Evolutionary conservation across 1,140 invertebrate genomes (phyloP).

Genomic region (Bradysia coprophila): DNA sequence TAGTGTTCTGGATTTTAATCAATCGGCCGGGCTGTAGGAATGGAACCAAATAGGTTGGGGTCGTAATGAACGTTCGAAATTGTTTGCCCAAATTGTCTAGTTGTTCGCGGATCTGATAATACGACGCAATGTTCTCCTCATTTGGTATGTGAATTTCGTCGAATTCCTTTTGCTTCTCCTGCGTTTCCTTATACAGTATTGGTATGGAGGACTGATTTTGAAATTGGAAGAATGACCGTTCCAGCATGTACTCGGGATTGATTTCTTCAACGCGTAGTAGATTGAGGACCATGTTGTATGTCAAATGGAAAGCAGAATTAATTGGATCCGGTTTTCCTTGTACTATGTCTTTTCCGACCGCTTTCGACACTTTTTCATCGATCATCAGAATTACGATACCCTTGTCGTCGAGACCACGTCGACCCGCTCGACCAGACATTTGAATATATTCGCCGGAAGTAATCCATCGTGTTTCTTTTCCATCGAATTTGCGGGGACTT

Average conservation of each 20-base stretch:
- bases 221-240: slow-evolving; percentile 96
- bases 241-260: slow-evolving; percentile 98
- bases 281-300: slow-evolving; percentile 99
- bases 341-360: slow-evolving; percentile 67
- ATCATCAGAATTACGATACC: slow-evolving; percentile 98
- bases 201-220: slow-evolving; percentile 96
- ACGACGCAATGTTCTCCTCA: slow-evolving; percentile 61
- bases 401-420: slow-evolving; percentile 92
- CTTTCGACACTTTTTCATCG: slow-evolving; percentile 87
- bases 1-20: slow-evolving; percentile 75
- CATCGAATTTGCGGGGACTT: slow-evolving; percentile 90
- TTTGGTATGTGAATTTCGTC: slow-evolving; percentile 42
- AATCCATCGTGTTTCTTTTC: slow-evolving; percentile 85
- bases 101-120: slow-evolving; percentile 71
- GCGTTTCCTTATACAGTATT: slow-evolving; percentile 62
- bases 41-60: slow-evolving; percentile 75
- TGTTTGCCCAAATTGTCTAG: slow-evolving; percentile 52
- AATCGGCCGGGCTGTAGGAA: slow-evolving; percentile 89
- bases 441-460: slow-evolving; percentile 99
- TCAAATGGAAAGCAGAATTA: slow-evolving; percentile 97
- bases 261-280: slow-evolving; percentile 94
- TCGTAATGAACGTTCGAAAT: slow-evolving; percentile 61
- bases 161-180: slow-evolving; percentile 45
- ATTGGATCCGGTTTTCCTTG: slow-evolving; percentile 90
- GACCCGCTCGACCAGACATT: slow-evolving; percentile 96